A percentile compares a stretch with the other conserved stretches of the same genome.
phyloP scores from a whole-genome alignment of 2,113 vertebrate species.

The Pelobates fuscus region DNA sequence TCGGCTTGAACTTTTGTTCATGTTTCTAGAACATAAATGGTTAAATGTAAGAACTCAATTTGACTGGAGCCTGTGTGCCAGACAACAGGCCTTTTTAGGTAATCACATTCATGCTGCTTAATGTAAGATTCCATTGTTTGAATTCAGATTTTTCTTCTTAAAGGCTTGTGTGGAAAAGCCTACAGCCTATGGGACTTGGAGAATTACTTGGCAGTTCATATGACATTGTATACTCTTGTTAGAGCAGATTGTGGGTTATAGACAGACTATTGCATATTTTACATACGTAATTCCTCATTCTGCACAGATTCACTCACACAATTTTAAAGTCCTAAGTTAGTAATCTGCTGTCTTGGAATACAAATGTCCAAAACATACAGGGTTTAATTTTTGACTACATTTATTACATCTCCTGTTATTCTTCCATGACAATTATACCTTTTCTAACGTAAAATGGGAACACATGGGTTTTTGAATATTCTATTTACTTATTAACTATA shows the following conservation, averaged over 20 bases:
- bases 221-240: background rate
- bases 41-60: background rate
- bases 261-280: slow-evolving; percentile 9
- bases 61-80: slow-evolving; percentile 2
- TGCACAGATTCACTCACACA: slow-evolving; percentile 1
- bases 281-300: slow-evolving; percentile 24
- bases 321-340: too few relatives aligned
- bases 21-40: background rate
- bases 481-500: too few relatives aligned
- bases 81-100: slow-evolving; percentile 37
- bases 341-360: too few relatives aligned
- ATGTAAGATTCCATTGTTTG: slow-evolving; percentile 41
- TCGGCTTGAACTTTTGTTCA: too few relatives aligned
- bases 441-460: too few relatives aligned
- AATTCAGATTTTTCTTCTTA: background rate
- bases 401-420: too few relatives aligned
- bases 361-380: too few relatives aligned
- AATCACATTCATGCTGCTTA: slow-evolving; percentile 33
- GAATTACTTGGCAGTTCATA: slow-evolving; percentile 8
- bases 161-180: slow-evolving; percentile 19
- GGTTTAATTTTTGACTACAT: too few relatives aligned
- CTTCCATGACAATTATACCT: too few relatives aligned
- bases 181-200: slow-evolving; percentile 9
- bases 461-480: too few relatives aligned
- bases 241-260: background rate